Conservation (phyloP, 2,797 vertebrate genomes). For the Coreius guichenoti region DNA sequence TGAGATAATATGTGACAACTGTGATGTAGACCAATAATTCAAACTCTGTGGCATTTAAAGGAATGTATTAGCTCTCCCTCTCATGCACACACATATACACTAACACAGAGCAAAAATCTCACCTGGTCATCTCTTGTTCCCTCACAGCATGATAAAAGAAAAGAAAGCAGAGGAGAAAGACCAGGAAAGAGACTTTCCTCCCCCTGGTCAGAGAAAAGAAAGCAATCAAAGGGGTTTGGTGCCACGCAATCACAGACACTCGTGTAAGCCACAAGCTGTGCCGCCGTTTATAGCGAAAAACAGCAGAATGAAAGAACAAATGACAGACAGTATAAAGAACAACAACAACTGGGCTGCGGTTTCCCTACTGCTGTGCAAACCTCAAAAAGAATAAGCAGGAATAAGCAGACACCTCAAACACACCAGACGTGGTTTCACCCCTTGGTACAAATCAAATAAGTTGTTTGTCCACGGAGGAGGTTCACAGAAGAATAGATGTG, state of each 20-base stretch:
- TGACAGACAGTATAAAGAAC: slow-evolving; percentile 42
- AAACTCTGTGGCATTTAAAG: slow-evolving; percentile 26
- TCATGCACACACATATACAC: not conserved
- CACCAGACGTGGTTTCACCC: slow-evolving; percentile 1
- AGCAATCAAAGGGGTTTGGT: slow-evolving; percentile 50
- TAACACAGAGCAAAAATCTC: slow-evolving; percentile 38
- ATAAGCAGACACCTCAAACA: slow-evolving; percentile 19
- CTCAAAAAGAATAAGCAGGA: slow-evolving; percentile 25
- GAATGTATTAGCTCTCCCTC: not conserved
- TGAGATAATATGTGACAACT: not conserved
- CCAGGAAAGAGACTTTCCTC: slow-evolving; percentile 39
- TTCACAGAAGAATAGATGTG: not conserved
- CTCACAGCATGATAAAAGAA: slow-evolving; percentile 34
- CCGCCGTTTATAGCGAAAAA: slow-evolving; percentile 32
- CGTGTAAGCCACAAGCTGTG: slow-evolving; percentile 46
- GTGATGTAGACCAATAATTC: slow-evolving; percentile 22
- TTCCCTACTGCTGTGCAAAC: slow-evolving; percentile 35
- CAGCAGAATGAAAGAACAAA: slow-evolving; percentile 42
- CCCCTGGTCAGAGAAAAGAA: slow-evolving; percentile 44
- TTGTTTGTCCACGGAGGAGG: slow-evolving; percentile 9
- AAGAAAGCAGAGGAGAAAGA: slow-evolving; percentile 32
- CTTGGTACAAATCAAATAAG: slow-evolving; percentile 27
- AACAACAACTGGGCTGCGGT: slow-evolving; percentile 24
- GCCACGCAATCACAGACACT: slow-evolving; percentile 43
- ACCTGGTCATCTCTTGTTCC: slow-evolving; percentile 39